Evolutionary conservation across 1,140 invertebrate species (phyloP), one percentile per base, ranked within the genome.

Genomic region (Drosophila guanche): DNA sequence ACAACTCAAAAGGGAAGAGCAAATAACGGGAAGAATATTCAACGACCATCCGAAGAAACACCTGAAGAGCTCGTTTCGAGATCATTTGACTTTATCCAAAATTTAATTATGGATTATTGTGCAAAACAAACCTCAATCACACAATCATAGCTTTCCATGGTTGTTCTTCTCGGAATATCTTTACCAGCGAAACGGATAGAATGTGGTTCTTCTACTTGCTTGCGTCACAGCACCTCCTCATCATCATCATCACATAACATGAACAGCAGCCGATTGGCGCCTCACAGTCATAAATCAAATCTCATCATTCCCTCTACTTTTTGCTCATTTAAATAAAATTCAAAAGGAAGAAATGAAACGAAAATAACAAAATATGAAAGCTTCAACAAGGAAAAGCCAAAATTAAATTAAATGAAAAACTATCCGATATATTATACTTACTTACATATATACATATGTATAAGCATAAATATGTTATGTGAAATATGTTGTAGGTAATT

Each of bases 261-360:
- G 55, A 68, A 68, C 65, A 67, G 66, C 66, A 68, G 66, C 66
- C 62, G 66, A 68, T 68, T 56, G 66, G 66, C 66, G 66, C 66
- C 66, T 33, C 43, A 56, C 25, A 65, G 43, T 65, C 20, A 68
- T 68, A 68, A 68, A 68, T 68, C 66, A 68, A 68, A 68, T 56
- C 65, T 37, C 65, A 66, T 27, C 63, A 37, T 66, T 68, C 61
- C 62, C 51, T n/a, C 43, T 48, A 12, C 33, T 23, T 68, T 51
- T 40, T 23, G 12, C 42, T 8, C 68, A 69, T 69, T 69, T 68
- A 68, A 68, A 68, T 69, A 56, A 33, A 41, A 20, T 33, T 69
- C 47, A 46, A 25, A 48, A 12, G n/a, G 25, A 65, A 53, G 48
- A 27, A 66, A 46, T 3, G 27, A 52, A 29, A 41, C 10, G 16